Evolutionary conservation across 2,113 vertebrate species (phyloP), one percentile per base, ranked within the genome.

Genomic region (Mesoclemmys tuberculata): DNA sequence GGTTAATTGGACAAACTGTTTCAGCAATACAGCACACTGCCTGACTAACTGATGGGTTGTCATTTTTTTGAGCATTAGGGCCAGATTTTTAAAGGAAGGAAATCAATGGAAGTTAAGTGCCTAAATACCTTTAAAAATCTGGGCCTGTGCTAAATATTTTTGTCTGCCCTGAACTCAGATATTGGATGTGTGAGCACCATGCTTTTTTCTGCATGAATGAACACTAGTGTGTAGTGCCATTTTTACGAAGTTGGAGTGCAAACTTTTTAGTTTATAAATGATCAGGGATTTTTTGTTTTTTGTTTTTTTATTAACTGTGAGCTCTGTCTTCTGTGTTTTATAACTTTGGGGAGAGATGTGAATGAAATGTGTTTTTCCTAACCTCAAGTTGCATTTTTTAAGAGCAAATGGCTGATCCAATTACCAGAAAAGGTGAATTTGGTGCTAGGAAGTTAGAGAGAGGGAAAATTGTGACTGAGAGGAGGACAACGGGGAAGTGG

Each of bases 1-100:
- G 12, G 24, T 92, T 83, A 92, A 68, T 92, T 88, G 54, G 48
- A 64, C 64, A 88, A 55, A 31, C 64, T 95, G 2, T 90, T 92
- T 56, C 48, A 87, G 38, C 64, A 3, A 41, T 92, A 9, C 46
- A 74, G 55, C 31, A 12, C 16, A 29, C 24, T 46, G 74, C 21
- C 24, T 85, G 0, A 4, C 64, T 88, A 78, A 82, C 19, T 93
- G 71, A 4, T 87, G 52, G 14, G 3, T 51, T 95, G 56, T 91
- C n/a, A 55, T 41, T 95, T 68, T 95, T 68, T 29, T 87, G 41
- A 79, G 78, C 49, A 79, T 83, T 55, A 24, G 21, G n/a, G 64
- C 9, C 64, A 71, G 64, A 71, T 71, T 71, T 68, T 38, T 38
- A 71, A 71, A 71, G 5, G 19, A 71, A 38, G 64, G 64, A 71